Evolutionary conservation across 2,888 invertebrate genomes (phyloP).

Genomic region (Spilarctia lutea): DNA sequence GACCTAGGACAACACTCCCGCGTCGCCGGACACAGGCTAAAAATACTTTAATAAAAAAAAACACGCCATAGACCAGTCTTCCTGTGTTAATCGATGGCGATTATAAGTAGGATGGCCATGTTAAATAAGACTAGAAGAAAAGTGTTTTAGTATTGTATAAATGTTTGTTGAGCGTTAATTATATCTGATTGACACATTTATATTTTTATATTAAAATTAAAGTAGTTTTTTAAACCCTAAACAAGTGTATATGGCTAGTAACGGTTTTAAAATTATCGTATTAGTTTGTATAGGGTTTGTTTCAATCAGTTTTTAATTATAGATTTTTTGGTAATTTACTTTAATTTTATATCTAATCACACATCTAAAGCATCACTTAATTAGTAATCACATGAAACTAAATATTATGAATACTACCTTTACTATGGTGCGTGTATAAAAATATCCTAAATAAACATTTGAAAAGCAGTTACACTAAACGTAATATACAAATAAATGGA

Average conservation of each 20-base stretch:
- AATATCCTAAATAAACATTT: constrained; percentile 33
- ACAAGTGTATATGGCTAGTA: not conserved
- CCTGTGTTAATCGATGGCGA: constrained; percentile 85
- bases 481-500: constrained; percentile 51
- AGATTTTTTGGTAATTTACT: not conserved
- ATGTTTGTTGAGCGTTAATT: not conserved
- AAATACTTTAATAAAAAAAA: constrained; percentile 64
- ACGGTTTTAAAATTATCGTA: not conserved
- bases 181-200: not conserved
- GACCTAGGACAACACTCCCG: constrained; percentile 41
- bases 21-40: constrained; percentile 57
- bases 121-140: not conserved
- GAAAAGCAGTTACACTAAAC: constrained; percentile 43
- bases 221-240: not conserved
- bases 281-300: not conserved
- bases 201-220: not conserved
- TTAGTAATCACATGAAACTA: not conserved
- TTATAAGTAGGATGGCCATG: constrained; percentile 62
- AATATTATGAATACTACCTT: not conserved
- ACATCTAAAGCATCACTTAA: not conserved
- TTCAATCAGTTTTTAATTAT: not conserved
- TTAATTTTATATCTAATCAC: no score
- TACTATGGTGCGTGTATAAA: not conserved
- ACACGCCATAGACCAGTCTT: constrained; percentile 67
- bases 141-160: not conserved